Base-by-base conservation (phyloP, 1,140 invertebrate genomes). In the Mizuhopecten yessoensis region DNA sequence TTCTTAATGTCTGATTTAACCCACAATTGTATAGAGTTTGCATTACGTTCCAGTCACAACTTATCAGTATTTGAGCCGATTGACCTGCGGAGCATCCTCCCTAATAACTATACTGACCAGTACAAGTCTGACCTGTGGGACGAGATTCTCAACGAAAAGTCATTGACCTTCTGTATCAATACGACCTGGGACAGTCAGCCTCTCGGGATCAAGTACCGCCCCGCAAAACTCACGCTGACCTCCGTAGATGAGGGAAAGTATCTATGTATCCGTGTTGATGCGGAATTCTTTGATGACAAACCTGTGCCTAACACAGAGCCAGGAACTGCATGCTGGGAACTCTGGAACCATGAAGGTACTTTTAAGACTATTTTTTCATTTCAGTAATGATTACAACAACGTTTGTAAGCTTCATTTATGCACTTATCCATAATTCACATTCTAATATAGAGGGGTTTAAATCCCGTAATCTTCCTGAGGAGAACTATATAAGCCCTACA, bases 281-380 rank as follows among this genome's bases (percentile, higher is more conserved):
- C 57, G n/a, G 96, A 97, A 11, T 97, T 97, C 92, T 97, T 96
- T 91, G 95, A 96, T 90, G 95, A 96, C 91, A 96, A 96, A 5
- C 42, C 93, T 3, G 88, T 90, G 15, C 95, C 95, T 23, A 87
- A 86, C 34, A 95, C 96, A 23, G 89, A 92, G 34, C 86, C 94
- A 2, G 96, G 96, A 23, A 90, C 96, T 90, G 94, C 96, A 45
- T 97, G 96, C 90, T 94, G 93, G 11, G 93, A 95, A 57, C 94
- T 97, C 0, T 97, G 97, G 96, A 94, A 97, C 36, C 97, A 97
- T 92, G 97, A 97, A 96, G 96, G 96, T 97, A 49, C 88, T 45
- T n/a, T n/a, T n/a, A n/a, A n/a, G n/a, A n/a, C n/a, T n/a, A n/a
- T n/a, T n/a, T 39, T 13, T 7, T 39, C 36, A 39, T 39, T 39